Conservation (phyloP, 1,140 invertebrate genomes). For the Panulirus ornatus region DNA sequence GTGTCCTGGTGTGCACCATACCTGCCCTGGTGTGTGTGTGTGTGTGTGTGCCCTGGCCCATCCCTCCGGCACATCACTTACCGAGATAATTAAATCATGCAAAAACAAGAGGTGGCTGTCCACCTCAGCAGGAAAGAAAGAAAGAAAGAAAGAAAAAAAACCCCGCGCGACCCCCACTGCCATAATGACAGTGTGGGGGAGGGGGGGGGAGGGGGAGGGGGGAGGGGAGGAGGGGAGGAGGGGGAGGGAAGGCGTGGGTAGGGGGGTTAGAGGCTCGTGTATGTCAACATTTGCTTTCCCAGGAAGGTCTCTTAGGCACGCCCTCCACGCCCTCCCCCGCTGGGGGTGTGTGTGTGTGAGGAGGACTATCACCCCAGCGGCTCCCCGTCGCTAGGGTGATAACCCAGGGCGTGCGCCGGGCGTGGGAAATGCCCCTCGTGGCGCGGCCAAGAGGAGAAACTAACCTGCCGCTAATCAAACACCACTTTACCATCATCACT, state of each 20-base stretch:
- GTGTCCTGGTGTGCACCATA: no score
- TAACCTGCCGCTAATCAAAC: constrained; percentile 62
- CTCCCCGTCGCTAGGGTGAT: constrained; percentile 15
- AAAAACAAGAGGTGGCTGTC: constrained; percentile 48
- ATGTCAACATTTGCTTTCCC: constrained; percentile 39
- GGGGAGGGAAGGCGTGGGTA: no score
- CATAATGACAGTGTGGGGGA: constrained; percentile 49
- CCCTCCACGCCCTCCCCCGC: neutral
- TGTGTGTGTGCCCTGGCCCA: no score
- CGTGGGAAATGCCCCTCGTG: neutral
- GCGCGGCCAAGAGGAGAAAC: constrained; percentile 30
- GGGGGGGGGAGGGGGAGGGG: no score
- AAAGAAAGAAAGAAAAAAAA: no score
- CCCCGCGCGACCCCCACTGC: no score
- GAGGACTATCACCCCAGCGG: constrained; percentile 8
- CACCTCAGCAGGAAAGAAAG: neutral
- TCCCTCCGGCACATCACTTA: constrained; percentile 53
- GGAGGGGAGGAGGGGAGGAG: no score
- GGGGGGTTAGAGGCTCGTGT: no score
- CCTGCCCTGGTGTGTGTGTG: no score
- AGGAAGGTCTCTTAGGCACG: neutral
- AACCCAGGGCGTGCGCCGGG: neutral
- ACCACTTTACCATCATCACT: constrained; percentile 64
- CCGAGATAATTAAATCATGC: constrained; percentile 30
- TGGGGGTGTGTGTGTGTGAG: neutral